phyloP scores from a whole-genome alignment of 2,113 vertebrate genomes.

The Martes martes region DNA sequence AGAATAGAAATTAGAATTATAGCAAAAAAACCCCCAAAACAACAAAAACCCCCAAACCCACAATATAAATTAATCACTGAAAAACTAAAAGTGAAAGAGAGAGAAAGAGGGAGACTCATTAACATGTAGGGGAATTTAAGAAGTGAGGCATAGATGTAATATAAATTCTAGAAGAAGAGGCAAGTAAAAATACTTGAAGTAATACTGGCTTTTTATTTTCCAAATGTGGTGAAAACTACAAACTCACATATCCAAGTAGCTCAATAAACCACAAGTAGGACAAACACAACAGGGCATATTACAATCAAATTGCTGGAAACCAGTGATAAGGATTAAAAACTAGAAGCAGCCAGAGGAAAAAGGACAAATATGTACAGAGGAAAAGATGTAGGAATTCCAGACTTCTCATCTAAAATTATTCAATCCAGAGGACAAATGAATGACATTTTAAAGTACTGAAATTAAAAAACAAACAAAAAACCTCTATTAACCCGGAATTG shows the following conservation, averaged over 20 bases:
- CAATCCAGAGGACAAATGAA: not conserved
- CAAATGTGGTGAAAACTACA: not conserved
- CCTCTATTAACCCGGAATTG: not conserved
- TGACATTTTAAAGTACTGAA: not conserved
- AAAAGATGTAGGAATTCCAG: not conserved
- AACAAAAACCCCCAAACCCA: not conserved
- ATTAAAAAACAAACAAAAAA: not conserved
- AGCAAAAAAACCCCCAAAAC: not conserved
- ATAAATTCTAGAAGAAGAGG: not conserved
- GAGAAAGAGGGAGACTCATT: not conserved
- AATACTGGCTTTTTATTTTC: not conserved
- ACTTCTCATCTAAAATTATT: not conserved
- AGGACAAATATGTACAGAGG: not conserved
- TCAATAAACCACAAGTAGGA: not conserved
- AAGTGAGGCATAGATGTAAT: not conserved
- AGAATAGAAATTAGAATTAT: not conserved
- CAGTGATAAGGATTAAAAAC: not conserved
- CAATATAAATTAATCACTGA: not conserved
- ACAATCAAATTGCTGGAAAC: not conserved
- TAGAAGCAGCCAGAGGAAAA: not conserved
- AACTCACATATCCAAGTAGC: not conserved
- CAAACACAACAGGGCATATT: not conserved
- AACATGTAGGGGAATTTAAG: not conserved
- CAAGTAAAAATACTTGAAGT: not conserved
- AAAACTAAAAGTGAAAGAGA: not conserved